Conservation (phyloP, 2,113 vertebrate species). For the Poeciliopsis retropinna region DNA sequence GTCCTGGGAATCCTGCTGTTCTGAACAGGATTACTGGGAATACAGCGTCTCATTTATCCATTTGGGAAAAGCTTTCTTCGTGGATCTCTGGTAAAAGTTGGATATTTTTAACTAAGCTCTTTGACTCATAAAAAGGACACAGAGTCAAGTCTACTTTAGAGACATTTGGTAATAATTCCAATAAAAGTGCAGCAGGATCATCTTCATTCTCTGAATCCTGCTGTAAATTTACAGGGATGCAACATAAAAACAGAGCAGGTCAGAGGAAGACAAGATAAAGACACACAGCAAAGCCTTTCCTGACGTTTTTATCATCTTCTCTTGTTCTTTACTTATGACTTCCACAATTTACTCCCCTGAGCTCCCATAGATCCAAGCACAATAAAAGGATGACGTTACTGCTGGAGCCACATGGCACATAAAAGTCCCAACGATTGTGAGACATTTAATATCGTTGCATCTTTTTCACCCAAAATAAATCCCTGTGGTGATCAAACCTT, state of each 20-base stretch:
- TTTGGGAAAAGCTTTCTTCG: neutral
- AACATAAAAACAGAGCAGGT: neutral
- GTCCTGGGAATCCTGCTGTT: neutral
- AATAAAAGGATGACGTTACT: conserved; percentile 26
- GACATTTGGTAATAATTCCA: neutral
- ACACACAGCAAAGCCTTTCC: neutral
- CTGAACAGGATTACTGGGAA: neutral
- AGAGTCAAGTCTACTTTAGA: neutral
- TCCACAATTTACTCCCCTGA: neutral
- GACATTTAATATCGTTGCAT: neutral
- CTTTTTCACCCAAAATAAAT: conserved; percentile 3
- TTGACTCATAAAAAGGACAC: neutral
- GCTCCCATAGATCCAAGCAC: conserved; percentile 2
- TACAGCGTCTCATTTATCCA: neutral
- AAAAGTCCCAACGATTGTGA: conserved; percentile 15
- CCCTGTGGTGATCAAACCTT: neutral
- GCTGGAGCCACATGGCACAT: conserved; percentile 19
- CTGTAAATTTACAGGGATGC: neutral
- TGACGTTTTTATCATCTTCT: conserved; percentile 1
- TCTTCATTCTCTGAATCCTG: neutral
- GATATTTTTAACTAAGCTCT: neutral
- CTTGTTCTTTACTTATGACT: neutral
- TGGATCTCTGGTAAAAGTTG: neutral
- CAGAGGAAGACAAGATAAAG: neutral
- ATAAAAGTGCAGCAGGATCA: neutral